Evolutionary conservation across 1,140 invertebrate species (phyloP), one percentile per base, ranked within the genome.

Genomic region (Zaprionus taronus): DNA sequence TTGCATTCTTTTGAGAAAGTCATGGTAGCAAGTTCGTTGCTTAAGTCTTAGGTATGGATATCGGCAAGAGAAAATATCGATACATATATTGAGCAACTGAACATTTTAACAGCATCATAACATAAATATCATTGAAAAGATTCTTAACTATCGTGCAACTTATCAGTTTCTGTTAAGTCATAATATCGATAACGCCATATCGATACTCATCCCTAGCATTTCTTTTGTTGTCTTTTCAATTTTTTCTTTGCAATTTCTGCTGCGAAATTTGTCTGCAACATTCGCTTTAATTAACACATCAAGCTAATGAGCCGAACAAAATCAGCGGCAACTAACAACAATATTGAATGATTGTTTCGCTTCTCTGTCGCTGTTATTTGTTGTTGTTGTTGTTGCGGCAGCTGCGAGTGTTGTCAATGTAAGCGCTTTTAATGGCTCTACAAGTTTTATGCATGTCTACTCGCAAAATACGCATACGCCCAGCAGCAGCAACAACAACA

Each of bases 231-330:
- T 77, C 72, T 82, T 82, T 78, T 67, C 49, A 22, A 2, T 58
- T 22, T 58, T 36, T 26, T 11, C 36, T 67, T 65, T 79, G 63
- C 72, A 66, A 47, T 60, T 60, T 64, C 44, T 41, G 62, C 55
- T 38, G 20, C 26, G 51, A 31, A 15, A 14, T 26, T 56, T 66
- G 9, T 51, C 47, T 72, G 83, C 80, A 74, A 62, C 61, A 89
- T 81, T 83, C 81, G 78, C 68, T 72, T 77, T 83, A 87, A 90
- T 90, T 89, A 87, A 90, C 79, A 90, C 84, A 73, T 79, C 44
- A 72, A 56, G 51, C 70, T 61, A 73, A 78, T 83, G 65, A 77
- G 80, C 57, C 63, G 61, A 38, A 70, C 44, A 67, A 57, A 67
- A 47, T 44, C 56, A 58, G 41, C 62, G 64, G 69, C 53, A 83